phyloP scores from a whole-genome alignment of 1,140 invertebrate species.

The Drosophila eugracilis region DNA sequence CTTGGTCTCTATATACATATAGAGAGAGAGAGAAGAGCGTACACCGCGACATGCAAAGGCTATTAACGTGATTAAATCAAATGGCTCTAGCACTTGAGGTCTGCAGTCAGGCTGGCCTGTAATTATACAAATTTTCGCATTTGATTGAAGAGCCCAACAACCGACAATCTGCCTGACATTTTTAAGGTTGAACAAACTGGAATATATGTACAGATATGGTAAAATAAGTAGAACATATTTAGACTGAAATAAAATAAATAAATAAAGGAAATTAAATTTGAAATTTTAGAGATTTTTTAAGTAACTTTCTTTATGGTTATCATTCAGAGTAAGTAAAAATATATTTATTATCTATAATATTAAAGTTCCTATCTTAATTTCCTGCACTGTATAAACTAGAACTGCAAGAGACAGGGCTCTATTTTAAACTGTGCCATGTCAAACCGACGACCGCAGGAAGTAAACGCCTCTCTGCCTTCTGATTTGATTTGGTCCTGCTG shows the following conservation, averaged over 20 bases:
- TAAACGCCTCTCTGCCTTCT: constrained; percentile 43
- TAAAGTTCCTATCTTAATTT: background rate
- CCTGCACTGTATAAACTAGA: background rate
- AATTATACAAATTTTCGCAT: constrained; percentile 79
- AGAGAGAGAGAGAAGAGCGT: too few species aligned
- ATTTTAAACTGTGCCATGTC: constrained; percentile 71
- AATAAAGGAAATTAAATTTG: too few species aligned
- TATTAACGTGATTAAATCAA: constrained; percentile 82
- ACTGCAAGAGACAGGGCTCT: constrained; percentile 3
- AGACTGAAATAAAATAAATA: too few species aligned
- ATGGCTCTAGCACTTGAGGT: constrained; percentile 40
- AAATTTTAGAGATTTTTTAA: too few species aligned
- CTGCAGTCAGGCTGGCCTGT: constrained; percentile 36
- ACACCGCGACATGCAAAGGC: constrained; percentile 71
- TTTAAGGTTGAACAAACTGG: background rate
- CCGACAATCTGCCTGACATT: constrained; percentile 44
- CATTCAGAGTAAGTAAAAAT: too few species aligned
- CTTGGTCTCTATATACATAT: background rate
- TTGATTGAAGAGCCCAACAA: constrained; percentile 70
- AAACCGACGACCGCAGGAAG: constrained; percentile 73
- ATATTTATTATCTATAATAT: background rate
- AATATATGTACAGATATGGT: too few species aligned
- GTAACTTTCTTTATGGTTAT: too few species aligned
- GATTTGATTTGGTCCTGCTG: constrained; percentile 25
- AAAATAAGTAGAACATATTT: too few species aligned